Evolutionary conservation across 2,888 invertebrate species (phyloP).

Genomic region (Hypselothyrea guttata): DNA sequence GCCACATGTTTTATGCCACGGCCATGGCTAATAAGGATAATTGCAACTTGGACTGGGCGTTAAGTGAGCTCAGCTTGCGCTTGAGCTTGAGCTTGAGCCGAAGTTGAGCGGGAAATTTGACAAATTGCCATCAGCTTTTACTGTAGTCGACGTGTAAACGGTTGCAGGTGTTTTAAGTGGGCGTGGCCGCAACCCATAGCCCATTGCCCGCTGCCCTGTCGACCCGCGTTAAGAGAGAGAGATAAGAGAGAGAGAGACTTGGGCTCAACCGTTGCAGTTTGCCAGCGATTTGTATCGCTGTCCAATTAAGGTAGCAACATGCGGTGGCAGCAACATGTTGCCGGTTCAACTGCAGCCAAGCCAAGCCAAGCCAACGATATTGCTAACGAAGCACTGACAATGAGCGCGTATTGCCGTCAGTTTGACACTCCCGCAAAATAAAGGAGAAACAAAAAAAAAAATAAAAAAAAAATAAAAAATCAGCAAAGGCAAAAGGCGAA

Average conservation of each 20-base stretch:
- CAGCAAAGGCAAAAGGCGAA: conserved; percentile 28
- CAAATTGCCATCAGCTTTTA: conserved; percentile 68
- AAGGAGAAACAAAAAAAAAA: no score
- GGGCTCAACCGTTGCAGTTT: conserved; percentile 11
- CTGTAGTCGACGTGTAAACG: conserved; percentile 70
- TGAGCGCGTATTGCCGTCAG: conserved; percentile 67
- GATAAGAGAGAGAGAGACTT: no score
- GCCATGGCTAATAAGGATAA: conserved; percentile 69
- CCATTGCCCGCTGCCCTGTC: not conserved
- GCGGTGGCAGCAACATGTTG: conserved; percentile 62
- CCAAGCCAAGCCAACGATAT: conserved; percentile 64
- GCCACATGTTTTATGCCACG: conserved; percentile 56
- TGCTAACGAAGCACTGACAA: conserved; percentile 74
- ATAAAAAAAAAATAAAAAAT: not conserved
- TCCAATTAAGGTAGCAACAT: conserved; percentile 72
- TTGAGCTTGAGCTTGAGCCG: not conserved
- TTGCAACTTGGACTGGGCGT: conserved; percentile 61
- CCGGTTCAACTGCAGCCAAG: conserved; percentile 12
- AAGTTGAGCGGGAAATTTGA: conserved; percentile 55
- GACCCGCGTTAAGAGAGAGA: conserved; percentile 7
- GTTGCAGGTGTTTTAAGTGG: conserved; percentile 71
- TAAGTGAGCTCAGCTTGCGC: conserved; percentile 52
- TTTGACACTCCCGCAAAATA: conserved; percentile 71
- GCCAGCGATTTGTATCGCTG: conserved; percentile 71
- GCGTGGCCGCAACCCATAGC: conserved; percentile 54